Evolutionary conservation across 2,888 invertebrate species (phyloP).

Genomic region (Antheraea yamamai): DNA sequence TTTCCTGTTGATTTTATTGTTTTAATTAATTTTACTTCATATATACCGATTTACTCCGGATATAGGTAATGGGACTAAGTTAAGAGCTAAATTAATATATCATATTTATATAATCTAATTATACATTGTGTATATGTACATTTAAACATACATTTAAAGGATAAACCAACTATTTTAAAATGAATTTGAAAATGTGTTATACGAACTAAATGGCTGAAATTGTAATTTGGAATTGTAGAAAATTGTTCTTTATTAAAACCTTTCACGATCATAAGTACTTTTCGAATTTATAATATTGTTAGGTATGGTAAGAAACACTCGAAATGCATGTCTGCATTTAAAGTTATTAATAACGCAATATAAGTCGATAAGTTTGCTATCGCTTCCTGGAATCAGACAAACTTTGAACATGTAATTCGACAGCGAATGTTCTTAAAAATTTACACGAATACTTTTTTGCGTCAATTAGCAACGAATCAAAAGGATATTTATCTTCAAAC

Average conservation of each 20-base stretch:
- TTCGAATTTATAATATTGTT: no score
- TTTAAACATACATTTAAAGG: no score
- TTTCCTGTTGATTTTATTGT: background rate
- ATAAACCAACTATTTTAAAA: no score
- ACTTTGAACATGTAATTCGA: slow-evolving; percentile 42
- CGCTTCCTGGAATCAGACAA: slow-evolving; percentile 48
- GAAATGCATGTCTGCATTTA: background rate
- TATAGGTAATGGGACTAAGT: background rate
- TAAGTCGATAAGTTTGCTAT: slow-evolving; percentile 48
- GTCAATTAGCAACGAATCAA: slow-evolving; percentile 53
- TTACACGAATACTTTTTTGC: slow-evolving; percentile 54
- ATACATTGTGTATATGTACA: background rate
- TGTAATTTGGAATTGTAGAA: no score
- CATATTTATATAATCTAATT: background rate
- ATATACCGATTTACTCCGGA: background rate
- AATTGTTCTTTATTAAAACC: no score
- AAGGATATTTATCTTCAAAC: slow-evolving; percentile 32
- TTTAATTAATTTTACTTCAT: background rate
- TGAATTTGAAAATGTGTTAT: no score
- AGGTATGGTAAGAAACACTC: background rate
- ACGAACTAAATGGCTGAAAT: no score
- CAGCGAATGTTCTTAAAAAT: slow-evolving; percentile 54
- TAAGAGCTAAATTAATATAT: slow-evolving; percentile 1
- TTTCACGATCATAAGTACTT: no score
- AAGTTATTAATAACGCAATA: slow-evolving; percentile 17